phyloP scores from a whole-genome alignment of 2,797 vertebrate species.

The Megalops cyprinoides region DNA sequence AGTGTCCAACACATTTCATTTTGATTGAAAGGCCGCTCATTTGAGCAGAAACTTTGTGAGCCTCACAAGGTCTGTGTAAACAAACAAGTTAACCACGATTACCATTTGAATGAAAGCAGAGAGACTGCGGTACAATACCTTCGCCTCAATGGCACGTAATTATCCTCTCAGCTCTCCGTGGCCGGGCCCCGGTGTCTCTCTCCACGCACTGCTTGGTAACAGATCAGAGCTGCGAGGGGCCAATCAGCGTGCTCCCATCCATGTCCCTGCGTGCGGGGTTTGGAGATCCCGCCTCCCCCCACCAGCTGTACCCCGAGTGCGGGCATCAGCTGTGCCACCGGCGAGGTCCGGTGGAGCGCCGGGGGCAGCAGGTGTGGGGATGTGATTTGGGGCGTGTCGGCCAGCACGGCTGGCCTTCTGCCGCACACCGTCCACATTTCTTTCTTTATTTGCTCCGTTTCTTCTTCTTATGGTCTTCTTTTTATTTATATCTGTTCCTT shows the following conservation, averaged over 20 bases:
- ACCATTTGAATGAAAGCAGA: conserved; percentile 2
- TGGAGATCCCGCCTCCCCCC: no score
- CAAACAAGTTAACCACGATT: background rate
- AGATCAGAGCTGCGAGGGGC: background rate
- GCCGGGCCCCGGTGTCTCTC: background rate
- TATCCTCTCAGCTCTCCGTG: background rate
- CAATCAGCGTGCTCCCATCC: background rate
- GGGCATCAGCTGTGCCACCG: background rate
- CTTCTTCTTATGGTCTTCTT: no score
- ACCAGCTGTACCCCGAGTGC: background rate
- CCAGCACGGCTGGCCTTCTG: background rate
- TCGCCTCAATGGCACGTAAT: background rate
- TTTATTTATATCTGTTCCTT: no score
- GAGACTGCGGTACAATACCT: background rate
- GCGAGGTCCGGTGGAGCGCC: background rate
- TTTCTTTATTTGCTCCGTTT: no score
- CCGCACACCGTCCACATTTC: background rate
- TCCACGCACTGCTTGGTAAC: background rate
- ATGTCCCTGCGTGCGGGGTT: background rate
- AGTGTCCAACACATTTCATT: no score
- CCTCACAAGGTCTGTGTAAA: background rate
- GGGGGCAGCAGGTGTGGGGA: conserved; percentile 10
- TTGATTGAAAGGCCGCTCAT: no score
- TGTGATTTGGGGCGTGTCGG: background rate
- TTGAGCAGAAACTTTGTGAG: no score